Evolutionary conservation across 1,140 invertebrate genomes (phyloP).

Genomic region (Panagrolaimus sp.): DNA sequence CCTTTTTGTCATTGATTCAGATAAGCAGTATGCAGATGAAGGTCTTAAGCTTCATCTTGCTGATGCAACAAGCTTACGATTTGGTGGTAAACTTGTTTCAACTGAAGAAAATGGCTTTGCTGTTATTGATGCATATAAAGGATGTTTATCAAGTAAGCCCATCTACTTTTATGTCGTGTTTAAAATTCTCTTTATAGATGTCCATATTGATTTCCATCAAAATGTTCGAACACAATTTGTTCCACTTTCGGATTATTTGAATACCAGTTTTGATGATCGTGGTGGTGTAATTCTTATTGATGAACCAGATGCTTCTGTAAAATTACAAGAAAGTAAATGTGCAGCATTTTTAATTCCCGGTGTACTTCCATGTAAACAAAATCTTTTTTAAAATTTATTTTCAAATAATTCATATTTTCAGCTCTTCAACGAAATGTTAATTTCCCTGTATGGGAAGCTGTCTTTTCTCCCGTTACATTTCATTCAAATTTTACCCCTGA

Average conservation of each 20-base stretch:
- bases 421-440: conserved; percentile 27
- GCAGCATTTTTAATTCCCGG: background rate
- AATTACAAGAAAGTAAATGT: background rate
- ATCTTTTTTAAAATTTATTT: background rate
- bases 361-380: background rate
- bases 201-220: conserved; percentile 37
- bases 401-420: conserved; percentile 16
- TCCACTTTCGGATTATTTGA: conserved; percentile 30
- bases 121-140: conserved; percentile 14
- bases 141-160: conserved; percentile 37
- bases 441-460: conserved; percentile 30
- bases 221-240: conserved; percentile 31
- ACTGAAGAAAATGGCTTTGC: background rate
- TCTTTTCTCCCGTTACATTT: conserved; percentile 17
- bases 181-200: conserved; percentile 26
- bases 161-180: background rate
- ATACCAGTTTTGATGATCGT: conserved; percentile 14
- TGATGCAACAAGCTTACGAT: conserved; percentile 32
- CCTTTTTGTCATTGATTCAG: conserved; percentile 29
- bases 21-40: conserved; percentile 24
- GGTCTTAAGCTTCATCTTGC: conserved; percentile 29
- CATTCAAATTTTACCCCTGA: conserved; percentile 1
- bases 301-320: background rate
- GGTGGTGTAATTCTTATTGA: conserved; percentile 8
- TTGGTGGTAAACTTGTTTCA: conserved; percentile 30